Conservation (phyloP, 2,888 invertebrate genomes). For the Nowickia ferox region DNA sequence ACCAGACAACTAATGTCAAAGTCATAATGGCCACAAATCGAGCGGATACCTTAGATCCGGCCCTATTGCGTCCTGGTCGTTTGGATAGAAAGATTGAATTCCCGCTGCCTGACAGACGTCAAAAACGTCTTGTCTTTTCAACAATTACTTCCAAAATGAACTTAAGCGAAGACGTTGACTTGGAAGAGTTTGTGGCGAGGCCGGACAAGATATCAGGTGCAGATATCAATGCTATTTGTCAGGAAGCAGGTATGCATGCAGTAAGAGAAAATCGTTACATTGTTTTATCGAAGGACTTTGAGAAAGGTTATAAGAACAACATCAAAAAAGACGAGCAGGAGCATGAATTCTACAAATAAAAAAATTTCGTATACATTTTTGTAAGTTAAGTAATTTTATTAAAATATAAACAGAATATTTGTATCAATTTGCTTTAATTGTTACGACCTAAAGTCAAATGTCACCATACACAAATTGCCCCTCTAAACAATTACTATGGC, state of each 20-base stretch:
- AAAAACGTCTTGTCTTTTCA: constrained; percentile 98
- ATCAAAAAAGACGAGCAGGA: constrained; percentile 99
- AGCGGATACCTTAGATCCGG: constrained; percentile 99
- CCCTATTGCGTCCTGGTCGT: constrained; percentile 87
- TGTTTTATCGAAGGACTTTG: constrained; percentile 99
- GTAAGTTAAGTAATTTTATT: background rate
- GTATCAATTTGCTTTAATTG: background rate
- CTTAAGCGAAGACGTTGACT: constrained; percentile 98
- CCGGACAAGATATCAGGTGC: constrained; percentile 99
- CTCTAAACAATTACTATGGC: no score
- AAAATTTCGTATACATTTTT: constrained; percentile 13
- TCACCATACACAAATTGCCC: background rate
- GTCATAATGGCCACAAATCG: constrained; percentile 98
- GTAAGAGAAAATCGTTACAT: constrained; percentile 99
- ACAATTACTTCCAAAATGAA: constrained; percentile 99
- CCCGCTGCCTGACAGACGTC: constrained; percentile 93
- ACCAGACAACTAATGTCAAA: constrained; percentile 99
- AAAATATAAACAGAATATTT: constrained; percentile 1
- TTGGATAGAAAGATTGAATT: constrained; percentile 99
- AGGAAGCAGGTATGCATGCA: constrained; percentile 99
- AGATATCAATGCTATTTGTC: constrained; percentile 99
- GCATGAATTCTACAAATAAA: constrained; percentile 99
- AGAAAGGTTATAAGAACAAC: constrained; percentile 99
- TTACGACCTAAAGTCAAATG: background rate
- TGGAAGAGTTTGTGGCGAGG: constrained; percentile 99